These are phyloP conservation scores for Oscheius sp. DNA, from an alignment of 2,888 invertebrate species.

Conservation along the genomic window DNA sequence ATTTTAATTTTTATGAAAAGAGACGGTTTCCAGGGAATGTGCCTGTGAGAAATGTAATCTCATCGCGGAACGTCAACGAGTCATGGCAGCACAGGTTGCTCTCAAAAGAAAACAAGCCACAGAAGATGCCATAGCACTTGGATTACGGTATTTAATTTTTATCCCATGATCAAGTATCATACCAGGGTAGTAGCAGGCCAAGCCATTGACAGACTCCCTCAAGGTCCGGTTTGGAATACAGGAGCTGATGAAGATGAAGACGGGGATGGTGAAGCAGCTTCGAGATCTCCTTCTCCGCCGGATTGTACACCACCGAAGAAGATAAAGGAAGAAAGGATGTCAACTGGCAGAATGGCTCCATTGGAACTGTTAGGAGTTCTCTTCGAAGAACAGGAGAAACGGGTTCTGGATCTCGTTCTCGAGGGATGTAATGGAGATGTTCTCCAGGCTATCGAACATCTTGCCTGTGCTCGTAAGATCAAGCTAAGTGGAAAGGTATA, in stretches of 20 bases:
- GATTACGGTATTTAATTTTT: conserved; percentile 47
- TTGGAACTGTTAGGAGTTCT: conserved; percentile 85
- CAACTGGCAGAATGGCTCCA: conserved; percentile 73
- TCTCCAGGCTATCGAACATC: conserved; percentile 87
- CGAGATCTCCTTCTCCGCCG: conserved; percentile 28
- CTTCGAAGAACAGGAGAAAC: conserved; percentile 79
- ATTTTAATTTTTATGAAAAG: conserved; percentile 1
- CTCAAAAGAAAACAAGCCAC: conserved; percentile 68
- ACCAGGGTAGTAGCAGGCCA: conserved; percentile 61
- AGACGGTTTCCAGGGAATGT: conserved; percentile 79
- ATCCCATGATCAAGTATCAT: background rate
- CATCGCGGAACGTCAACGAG: conserved; percentile 94
- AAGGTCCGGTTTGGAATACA: conserved; percentile 84
- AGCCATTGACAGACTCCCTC: conserved; percentile 80
- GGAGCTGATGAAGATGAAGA: conserved; percentile 40
- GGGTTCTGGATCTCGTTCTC: conserved; percentile 88
- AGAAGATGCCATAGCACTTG: conserved; percentile 69
- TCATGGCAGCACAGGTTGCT: conserved; percentile 89
- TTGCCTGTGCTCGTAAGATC: conserved; percentile 71
- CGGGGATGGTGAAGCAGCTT: conserved; percentile 1
- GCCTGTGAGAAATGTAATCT: conserved; percentile 96
- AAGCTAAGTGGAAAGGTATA: conserved; percentile 19
- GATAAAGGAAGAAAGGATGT: conserved; percentile 21
- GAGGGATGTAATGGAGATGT: conserved; percentile 90
- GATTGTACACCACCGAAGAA: conserved; percentile 26